phyloP scores from a whole-genome alignment of 2,797 vertebrate genomes.

The Denticeps clupeoides region DNA sequence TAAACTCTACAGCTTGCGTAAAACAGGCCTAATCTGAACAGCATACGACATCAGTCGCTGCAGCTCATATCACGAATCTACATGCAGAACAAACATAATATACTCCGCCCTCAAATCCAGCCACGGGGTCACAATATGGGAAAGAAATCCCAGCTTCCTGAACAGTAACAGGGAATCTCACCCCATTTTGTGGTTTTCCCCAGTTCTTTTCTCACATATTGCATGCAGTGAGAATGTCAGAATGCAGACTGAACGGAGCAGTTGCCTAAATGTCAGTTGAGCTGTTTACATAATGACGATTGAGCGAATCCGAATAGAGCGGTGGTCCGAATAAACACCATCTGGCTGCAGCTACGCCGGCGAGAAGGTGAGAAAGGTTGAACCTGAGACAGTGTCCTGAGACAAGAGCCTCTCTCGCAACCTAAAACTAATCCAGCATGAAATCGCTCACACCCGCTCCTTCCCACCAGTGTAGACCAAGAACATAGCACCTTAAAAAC shows the following conservation, averaged over 20 bases:
- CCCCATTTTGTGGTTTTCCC: too few species aligned
- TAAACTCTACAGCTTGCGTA: background rate
- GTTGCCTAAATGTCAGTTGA: background rate
- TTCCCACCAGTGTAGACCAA: constrained; percentile 36
- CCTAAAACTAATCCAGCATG: constrained; percentile 54
- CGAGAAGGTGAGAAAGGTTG: background rate
- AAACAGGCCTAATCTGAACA: background rate
- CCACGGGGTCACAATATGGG: too few species aligned
- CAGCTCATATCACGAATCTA: too few species aligned
- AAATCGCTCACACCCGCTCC: constrained; percentile 41
- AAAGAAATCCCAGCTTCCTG: too few species aligned
- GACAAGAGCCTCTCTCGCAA: constrained; percentile 17
- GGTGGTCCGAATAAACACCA: background rate
- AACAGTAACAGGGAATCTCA: too few species aligned
- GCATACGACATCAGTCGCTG: too few species aligned
- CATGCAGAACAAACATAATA: too few species aligned
- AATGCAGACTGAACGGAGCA: too few species aligned
- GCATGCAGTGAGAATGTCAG: too few species aligned
- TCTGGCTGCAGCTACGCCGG: background rate
- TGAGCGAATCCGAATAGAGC: background rate
- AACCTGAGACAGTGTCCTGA: constrained; percentile 18
- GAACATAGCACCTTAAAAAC: constrained; percentile 39
- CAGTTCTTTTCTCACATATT: too few species aligned
- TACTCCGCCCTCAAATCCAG: too few species aligned
- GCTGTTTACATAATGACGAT: constrained; percentile 1